Base-by-base conservation (phyloP, 2,888 invertebrate genomes). In the Agonopterix arenella region DNA sequence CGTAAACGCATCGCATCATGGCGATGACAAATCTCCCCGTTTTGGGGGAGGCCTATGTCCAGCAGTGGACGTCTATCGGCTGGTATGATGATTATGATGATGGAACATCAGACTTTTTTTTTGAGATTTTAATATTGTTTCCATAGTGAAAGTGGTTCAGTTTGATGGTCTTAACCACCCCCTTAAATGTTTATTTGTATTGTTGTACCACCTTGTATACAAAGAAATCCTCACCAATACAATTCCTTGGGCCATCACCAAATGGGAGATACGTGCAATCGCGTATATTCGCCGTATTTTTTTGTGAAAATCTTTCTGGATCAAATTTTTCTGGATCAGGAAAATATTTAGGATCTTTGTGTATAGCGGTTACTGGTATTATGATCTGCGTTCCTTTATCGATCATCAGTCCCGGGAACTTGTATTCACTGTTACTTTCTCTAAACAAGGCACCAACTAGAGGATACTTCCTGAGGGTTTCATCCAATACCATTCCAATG, bases 391-490 rank as follows among this genome's bases (percentile, higher is more conserved):
- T 49, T 9, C 53, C 57, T 28, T 52, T 52, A 8, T 50, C 44
- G 11, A 57, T 37, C 2, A 37, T 36, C 5, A 28, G 48, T 1
- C 44, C 45, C 11, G 44, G 45, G 28, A 51, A 47, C 4, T n/a
- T 44, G 5, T 50, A 50, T 9, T 44, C 16, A 4, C 13, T n/a
- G 0, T 8, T n/a, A 9, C 28, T 8, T 11, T n/a, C 37, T 40
- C 50, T 42, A 8, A n/a, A 10, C 9, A 50, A 8, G 1, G n/a
- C 7, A 16, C 18, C 36, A 13, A 10, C 42, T n/a, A 76, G 72
- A 2, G 83, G 76, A 60, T 71, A 80, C 50, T 73, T 68, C 18
- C 85, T 59, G 36, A 84, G 56, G 3, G 76, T 73, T 61, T 85
- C 86, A 18, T 58, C 52, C 0, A 67, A 49, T 10, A 64, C 67